Evolutionary conservation across 2,113 vertebrate species (phyloP).

Genomic region (Onychostoma macrolepis): DNA sequence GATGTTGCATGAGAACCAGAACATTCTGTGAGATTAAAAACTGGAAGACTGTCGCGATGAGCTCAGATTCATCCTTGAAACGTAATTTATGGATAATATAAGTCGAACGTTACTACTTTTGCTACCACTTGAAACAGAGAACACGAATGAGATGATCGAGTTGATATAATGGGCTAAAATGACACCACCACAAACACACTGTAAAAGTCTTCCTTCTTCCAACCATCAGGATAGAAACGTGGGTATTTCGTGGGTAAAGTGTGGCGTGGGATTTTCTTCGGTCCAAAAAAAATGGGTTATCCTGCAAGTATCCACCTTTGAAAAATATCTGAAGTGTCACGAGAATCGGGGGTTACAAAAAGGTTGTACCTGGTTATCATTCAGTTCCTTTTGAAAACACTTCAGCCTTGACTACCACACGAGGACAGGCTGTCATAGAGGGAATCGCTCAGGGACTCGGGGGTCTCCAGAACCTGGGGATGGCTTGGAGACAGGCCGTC

Average conservation of each 20-base stretch:
- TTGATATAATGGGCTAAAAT: constrained; percentile 32
- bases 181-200: constrained; percentile 29
- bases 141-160: constrained; percentile 15
- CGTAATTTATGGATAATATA: not conserved
- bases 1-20: constrained; percentile 52
- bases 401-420: constrained; percentile 93
- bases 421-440: constrained; percentile 95
- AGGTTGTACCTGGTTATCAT: constrained; percentile 49
- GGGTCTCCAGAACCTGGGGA: constrained; percentile 85
- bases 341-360: constrained; percentile 31
- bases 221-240: constrained; percentile 43
- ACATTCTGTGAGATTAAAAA: constrained; percentile 36
- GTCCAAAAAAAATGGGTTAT: constrained; percentile 40
- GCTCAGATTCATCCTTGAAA: not conserved
- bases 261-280: constrained; percentile 6
- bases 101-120: constrained; percentile 30
- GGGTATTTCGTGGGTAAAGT: constrained; percentile 25
- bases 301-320: constrained; percentile 1
- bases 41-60: constrained; percentile 52
- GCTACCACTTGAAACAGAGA: constrained; percentile 47
- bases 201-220: constrained; percentile 35
- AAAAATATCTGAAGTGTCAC: constrained; percentile 4
- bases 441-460: constrained; percentile 92
- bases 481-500: constrained; percentile 82
- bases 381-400: not conserved